Evolutionary conservation across 2,113 vertebrate genomes (phyloP), one percentile per base, ranked within the genome.

Genomic region (Periophthalmodon schlosseri): DNA sequence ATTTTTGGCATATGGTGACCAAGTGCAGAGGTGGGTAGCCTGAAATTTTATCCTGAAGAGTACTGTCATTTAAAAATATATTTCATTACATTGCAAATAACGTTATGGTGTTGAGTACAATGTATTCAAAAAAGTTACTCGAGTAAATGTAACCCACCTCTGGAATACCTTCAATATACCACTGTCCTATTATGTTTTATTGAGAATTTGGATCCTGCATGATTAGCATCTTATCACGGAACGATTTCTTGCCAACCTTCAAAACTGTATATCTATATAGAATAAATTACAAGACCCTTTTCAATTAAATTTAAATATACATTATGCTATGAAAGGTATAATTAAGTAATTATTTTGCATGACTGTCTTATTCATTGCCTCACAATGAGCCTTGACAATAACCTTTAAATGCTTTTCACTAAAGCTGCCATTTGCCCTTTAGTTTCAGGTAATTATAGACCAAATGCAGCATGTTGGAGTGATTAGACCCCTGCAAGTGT

Each of bases 391-490:
- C 23, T 60, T 28, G 57, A 23, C 23, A 60, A 60, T 60, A 60
- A 60, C 57, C 57, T 60, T 28, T 28, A 66, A 80, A 77, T 72
- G 68, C 66, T 52, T n/a, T 64, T 0, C 54, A 60, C 9, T 68
- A 50, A 72, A 74, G 64, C 76, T 76, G 76, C 76, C 70, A 71
- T 79, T 82, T 74, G 79, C 39, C 75, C 61, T 81, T 81, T 84
- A 50, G 72, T 69, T 58, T 72, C 36, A 68, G 70, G 68, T 79
- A 76, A 79, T 85, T 74, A 69, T 56, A 69, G 36, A 56, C 5
- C 57, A 72, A 79, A 82, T 74, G 68, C 79, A 79, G 79, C 67
- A 74, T 82, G 64, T 44, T 68, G 18, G 70, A 76, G 50, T 74
- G 68, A 85, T 75, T 70, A 78, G 69, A 70, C 46, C 5, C 74